Evolutionary conservation across 2,888 invertebrate genomes (phyloP).

Genomic region (Rhogogaster chlorosoma): DNA sequence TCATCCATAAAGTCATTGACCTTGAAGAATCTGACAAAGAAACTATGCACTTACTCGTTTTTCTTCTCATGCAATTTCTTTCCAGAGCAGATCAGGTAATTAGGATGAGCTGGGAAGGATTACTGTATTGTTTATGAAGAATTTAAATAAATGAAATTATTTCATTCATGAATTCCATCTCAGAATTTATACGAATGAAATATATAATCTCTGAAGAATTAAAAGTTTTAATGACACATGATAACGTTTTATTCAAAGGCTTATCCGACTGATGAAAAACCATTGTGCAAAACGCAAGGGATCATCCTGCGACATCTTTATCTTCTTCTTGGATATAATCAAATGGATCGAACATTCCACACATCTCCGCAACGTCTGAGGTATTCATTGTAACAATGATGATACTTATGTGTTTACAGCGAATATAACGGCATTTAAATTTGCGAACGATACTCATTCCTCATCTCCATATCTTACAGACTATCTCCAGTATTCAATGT

Average conservation of each 20-base stretch:
- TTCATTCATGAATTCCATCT: too few relatives aligned
- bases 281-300: constrained; percentile 88
- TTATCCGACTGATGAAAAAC: constrained; percentile 92
- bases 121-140: too few relatives aligned
- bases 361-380: constrained; percentile 92
- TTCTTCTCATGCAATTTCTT: constrained; percentile 98
- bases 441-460: constrained; percentile 16
- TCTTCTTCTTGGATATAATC: constrained; percentile 95
- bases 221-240: background rate
- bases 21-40: constrained; percentile 97
- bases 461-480: constrained; percentile 78
- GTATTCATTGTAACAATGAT: constrained; percentile 76
- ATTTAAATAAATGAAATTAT: constrained; percentile 33
- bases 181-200: too few relatives aligned
- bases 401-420: constrained; percentile 7
- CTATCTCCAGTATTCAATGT: constrained; percentile 97
- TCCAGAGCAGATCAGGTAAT: constrained; percentile 86
- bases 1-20: constrained; percentile 94
- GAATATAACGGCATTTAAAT: background rate
- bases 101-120: too few relatives aligned
- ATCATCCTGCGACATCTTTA: constrained; percentile 95
- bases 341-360: constrained; percentile 93
- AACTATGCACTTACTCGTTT: constrained; percentile 95
- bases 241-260: constrained; percentile 79
- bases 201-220: background rate